A percentile compares a stretch with the other conserved stretches of the same genome.
These are phyloP conservation scores for Cyphomyrmex costatus DNA, from an alignment of 1,140 invertebrate genomes.

Conservation along the genomic window DNA sequence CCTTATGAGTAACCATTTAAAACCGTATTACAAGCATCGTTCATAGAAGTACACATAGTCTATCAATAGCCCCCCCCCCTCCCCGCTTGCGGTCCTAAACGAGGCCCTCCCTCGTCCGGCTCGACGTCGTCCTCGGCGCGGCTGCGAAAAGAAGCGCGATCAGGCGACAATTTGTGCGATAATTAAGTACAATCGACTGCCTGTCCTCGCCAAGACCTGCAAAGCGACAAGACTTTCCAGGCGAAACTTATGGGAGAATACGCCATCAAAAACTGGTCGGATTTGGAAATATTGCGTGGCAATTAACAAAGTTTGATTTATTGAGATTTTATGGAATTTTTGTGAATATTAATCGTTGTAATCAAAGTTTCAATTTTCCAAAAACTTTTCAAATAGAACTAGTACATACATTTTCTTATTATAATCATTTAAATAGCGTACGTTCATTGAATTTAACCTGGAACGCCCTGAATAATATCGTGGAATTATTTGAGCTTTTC, in stretches of 20 bases:
- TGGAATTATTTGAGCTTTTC: not conserved
- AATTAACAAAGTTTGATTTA: not conserved
- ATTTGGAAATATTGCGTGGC: not conserved
- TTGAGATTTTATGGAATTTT: not conserved
- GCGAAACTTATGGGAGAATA: not conserved
- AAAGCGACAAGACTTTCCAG: slow-evolving; percentile 4
- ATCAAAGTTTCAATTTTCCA: not conserved
- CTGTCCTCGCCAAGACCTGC: not conserved
- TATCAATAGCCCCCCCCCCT: slow-evolving; percentile 50
- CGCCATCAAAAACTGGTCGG: not conserved
- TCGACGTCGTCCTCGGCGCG: slow-evolving; percentile 6
- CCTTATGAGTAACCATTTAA: slow-evolving; percentile 66
- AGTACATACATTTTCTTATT: not conserved
- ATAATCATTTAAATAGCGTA: not conserved
- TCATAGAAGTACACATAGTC: slow-evolving; percentile 66
- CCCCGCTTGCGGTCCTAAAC: not conserved
- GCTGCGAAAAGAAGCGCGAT: slow-evolving; percentile 3
- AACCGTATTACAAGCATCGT: slow-evolving; percentile 66
- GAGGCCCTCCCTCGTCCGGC: not conserved
- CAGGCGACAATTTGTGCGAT: slow-evolving; percentile 11
- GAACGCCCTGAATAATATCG: not conserved
- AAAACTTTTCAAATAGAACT: not conserved
- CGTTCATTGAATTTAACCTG: not conserved
- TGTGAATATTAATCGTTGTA: not conserved
- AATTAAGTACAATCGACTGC: slow-evolving; percentile 57